phyloP scores from a whole-genome alignment of 2,797 vertebrate species.

The Alfaro cultratus region DNA sequence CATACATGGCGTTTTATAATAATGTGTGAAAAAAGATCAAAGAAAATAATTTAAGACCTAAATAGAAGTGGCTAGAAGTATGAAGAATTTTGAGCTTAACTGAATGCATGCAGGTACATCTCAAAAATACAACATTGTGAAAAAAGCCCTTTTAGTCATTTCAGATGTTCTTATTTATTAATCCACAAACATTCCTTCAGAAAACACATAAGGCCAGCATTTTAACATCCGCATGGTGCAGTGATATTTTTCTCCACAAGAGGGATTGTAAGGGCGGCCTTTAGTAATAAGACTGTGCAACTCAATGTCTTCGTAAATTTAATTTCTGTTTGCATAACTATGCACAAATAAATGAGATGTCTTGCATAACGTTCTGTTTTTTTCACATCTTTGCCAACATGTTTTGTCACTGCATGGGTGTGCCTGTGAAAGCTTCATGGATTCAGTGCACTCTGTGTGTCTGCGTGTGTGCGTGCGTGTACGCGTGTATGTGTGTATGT shows the following conservation, averaged over 20 bases:
- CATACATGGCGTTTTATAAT: background rate
- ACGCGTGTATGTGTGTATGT: conserved; percentile 13
- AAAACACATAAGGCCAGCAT: background rate
- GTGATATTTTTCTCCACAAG: conserved; percentile 38
- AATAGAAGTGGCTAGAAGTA: background rate
- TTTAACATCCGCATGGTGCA: conserved; percentile 27
- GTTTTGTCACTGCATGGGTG: conserved; percentile 2
- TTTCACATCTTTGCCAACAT: conserved; percentile 15
- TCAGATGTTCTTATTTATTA: conserved; percentile 21
- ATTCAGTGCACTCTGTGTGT: conserved; percentile 2
- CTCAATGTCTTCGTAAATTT: background rate
- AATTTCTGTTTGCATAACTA: background rate
- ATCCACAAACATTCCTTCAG: background rate
- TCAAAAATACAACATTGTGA: background rate
- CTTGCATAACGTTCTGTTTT: background rate
- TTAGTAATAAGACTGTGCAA: background rate
- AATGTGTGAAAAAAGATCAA: background rate
- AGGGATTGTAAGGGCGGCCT: conserved; percentile 25
- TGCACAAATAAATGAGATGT: background rate
- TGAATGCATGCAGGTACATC: background rate
- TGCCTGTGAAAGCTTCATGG: conserved; percentile 12
- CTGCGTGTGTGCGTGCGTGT: background rate
- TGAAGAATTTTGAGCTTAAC: background rate
- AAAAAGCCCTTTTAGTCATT: background rate
- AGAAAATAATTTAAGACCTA: background rate